phyloP scores from a whole-genome alignment of 2,797 vertebrate species.

The Pteronotus mesoamericanus region DNA sequence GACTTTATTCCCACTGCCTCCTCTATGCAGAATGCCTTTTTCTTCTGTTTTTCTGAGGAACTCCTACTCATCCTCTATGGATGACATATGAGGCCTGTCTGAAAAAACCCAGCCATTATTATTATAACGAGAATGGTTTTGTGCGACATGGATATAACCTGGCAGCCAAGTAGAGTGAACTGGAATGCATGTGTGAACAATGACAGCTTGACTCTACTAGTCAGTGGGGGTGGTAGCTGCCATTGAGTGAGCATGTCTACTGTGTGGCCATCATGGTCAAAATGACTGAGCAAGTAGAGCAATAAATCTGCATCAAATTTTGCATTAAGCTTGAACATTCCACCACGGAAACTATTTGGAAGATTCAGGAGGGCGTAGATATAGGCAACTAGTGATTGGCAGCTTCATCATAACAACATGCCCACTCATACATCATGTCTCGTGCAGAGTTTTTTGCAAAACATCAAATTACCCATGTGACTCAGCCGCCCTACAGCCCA shows the following conservation, averaged over 20 bases:
- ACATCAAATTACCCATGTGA: not conserved
- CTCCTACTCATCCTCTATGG: not conserved
- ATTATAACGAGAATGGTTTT: not conserved
- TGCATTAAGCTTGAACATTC: not conserved
- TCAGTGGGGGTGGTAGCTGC: not conserved
- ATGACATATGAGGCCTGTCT: not conserved
- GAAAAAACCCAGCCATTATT: not conserved
- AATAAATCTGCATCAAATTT: not conserved
- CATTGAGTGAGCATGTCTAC: not conserved
- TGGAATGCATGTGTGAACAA: not conserved
- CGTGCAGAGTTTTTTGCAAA: not conserved
- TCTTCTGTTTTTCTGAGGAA: not conserved
- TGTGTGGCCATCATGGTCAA: not conserved
- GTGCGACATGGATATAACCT: no score
- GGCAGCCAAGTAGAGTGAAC: not conserved
- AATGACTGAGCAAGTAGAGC: not conserved
- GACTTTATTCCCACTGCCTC: not conserved
- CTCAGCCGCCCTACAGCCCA: not conserved
- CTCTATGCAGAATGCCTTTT: not conserved
- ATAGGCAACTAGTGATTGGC: not conserved
- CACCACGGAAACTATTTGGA: not conserved
- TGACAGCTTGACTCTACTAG: not conserved
- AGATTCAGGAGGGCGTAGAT: not conserved
- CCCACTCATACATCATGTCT: not conserved
- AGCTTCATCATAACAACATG: not conserved